phyloP scores from a whole-genome alignment of 2,888 invertebrate genomes.

The Troilus luridus region DNA sequence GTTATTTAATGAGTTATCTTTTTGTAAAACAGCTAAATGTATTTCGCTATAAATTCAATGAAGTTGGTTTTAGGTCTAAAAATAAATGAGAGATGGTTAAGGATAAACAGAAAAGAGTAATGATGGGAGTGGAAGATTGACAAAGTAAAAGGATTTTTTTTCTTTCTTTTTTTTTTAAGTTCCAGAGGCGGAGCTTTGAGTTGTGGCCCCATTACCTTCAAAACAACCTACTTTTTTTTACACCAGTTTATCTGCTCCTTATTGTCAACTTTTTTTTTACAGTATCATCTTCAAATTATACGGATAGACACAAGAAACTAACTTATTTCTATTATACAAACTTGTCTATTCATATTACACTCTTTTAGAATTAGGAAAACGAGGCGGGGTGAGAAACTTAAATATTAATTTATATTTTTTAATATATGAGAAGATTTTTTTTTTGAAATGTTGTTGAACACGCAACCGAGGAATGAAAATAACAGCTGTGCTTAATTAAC shows the following conservation, averaged over 20 bases:
- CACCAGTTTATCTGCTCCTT: neutral
- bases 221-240: neutral
- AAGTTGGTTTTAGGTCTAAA: neutral
- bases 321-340: neutral
- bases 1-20: neutral
- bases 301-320: neutral
- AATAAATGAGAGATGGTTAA: neutral
- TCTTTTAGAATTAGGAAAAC: neutral
- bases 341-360: neutral
- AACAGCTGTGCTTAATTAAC: neutral
- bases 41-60: neutral
- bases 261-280: neutral
- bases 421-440: too few relatives aligned
- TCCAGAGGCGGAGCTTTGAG: neutral
- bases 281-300: neutral
- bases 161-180: neutral
- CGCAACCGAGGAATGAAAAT: neutral
- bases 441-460: neutral
- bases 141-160: slow-evolving; percentile 20
- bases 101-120: slow-evolving; percentile 27
- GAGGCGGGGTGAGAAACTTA: neutral
- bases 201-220: neutral
- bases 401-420: too few relatives aligned
- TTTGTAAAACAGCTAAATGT: neutral
- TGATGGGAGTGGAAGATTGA: slow-evolving; percentile 32